Evolutionary conservation across 2,888 invertebrate species (phyloP).

Genomic region (Zonitis immaculata): DNA sequence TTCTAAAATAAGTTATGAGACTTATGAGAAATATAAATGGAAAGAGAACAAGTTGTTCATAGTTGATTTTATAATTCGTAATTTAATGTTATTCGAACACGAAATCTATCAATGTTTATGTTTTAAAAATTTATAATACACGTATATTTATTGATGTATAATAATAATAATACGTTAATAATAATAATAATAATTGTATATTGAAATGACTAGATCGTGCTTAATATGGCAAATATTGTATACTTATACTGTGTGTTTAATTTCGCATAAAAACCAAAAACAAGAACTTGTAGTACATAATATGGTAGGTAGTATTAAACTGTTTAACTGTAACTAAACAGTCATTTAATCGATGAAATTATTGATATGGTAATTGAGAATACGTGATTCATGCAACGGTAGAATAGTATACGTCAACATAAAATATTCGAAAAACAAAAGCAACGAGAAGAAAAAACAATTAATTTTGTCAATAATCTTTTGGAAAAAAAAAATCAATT

Average conservation of each 20-base stretch:
- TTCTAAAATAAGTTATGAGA: no score
- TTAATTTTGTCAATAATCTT: no score
- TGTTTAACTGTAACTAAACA: slow-evolving; percentile 5
- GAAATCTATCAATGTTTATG: not conserved
- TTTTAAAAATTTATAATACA: not conserved
- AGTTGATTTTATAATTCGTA: not conserved
- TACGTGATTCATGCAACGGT: slow-evolving; percentile 6
- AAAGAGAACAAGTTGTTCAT: not conserved
- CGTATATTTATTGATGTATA: slow-evolving; percentile 4
- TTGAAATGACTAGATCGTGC: slow-evolving; percentile 13
- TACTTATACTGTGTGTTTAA: slow-evolving; percentile 25
- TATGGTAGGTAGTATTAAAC: not conserved
- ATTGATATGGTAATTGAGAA: slow-evolving; percentile 8
- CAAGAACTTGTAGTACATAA: slow-evolving; percentile 1
- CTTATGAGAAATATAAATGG: not conserved
- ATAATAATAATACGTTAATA: slow-evolving; percentile 28
- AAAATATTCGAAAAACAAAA: no score
- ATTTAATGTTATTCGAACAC: not conserved
- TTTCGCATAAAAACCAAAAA: slow-evolving; percentile 28
- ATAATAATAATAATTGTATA: slow-evolving; percentile 27
- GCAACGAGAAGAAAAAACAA: no score
- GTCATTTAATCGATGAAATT: slow-evolving; percentile 8
- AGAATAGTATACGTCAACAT: not conserved
- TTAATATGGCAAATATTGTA: slow-evolving; percentile 31
- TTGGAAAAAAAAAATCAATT: no score